phyloP scores from a whole-genome alignment of 2,113 vertebrate species.

The Peromyscus polionotus region DNA sequence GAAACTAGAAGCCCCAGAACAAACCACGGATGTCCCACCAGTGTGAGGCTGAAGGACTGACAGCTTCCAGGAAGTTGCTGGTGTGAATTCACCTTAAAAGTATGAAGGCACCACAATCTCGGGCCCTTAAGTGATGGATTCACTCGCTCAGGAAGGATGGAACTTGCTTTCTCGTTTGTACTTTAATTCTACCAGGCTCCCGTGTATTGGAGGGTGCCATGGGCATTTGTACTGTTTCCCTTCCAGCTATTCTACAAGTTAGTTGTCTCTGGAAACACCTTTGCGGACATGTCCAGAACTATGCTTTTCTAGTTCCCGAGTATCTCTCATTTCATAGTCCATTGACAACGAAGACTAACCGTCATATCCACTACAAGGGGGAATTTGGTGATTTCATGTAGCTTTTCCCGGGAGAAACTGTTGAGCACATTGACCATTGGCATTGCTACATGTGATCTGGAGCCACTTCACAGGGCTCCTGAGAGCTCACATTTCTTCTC shows the following conservation, averaged over 20 bases:
- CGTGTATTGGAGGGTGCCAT: no score
- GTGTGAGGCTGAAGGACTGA: background rate
- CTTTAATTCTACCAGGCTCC: background rate
- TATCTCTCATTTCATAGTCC: background rate
- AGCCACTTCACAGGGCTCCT: background rate
- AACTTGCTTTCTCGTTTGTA: background rate
- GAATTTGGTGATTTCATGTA: background rate
- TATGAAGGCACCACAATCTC: background rate
- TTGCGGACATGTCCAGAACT: background rate
- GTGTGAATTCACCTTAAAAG: background rate
- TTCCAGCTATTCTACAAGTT: background rate
- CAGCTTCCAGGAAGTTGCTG: background rate
- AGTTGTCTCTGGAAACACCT: background rate
- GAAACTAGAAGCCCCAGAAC: background rate
- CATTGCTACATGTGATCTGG: fast-evolving
- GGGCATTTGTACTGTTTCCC: background rate
- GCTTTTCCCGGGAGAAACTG: background rate
- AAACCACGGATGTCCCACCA: background rate
- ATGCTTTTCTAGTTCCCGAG: background rate
- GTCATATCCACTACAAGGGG: no score
- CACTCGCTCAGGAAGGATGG: background rate
- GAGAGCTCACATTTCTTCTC: background rate
- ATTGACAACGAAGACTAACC: background rate
- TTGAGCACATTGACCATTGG: background rate
- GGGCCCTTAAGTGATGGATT: background rate